These are phyloP conservation scores for Helleia helle DNA, from an alignment of 2,888 invertebrate genomes.

Conservation along the genomic window DNA sequence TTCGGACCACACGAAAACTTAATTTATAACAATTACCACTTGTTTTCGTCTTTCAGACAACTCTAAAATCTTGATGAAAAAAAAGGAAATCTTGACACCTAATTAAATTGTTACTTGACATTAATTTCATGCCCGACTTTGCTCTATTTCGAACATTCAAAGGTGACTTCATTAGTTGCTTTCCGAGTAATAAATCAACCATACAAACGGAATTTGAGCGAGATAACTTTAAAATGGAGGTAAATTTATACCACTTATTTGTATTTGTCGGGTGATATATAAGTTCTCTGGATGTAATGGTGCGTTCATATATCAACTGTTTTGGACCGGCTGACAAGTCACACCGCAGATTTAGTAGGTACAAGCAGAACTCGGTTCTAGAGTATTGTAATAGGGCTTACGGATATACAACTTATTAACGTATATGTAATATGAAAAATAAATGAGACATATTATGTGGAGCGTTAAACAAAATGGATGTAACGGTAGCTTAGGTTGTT, in stretches of 20 bases:
- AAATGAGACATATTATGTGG: no score
- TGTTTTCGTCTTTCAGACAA: no score
- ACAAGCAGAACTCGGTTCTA: neutral
- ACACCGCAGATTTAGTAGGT: neutral
- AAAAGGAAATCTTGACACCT: neutral
- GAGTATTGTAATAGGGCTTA: slow-evolving; percentile 4
- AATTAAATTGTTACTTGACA: slow-evolving; percentile 1
- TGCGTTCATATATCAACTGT: slow-evolving; percentile 23
- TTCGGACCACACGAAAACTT: no score
- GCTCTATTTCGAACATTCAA: slow-evolving; percentile 1
- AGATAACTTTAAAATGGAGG: slow-evolving; percentile 28
- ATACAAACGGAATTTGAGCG: slow-evolving; percentile 21
- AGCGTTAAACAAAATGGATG: no score
- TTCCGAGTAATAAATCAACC: slow-evolving; percentile 12
- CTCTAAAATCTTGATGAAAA: neutral
- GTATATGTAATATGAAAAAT: no score
- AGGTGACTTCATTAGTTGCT: slow-evolving; percentile 7
- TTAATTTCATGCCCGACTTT: neutral
- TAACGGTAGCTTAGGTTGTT: no score
- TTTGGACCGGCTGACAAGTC: slow-evolving; percentile 10
- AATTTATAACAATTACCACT: no score
- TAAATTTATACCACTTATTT: slow-evolving; percentile 32
- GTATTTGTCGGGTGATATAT: slow-evolving; percentile 30
- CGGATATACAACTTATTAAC: no score
- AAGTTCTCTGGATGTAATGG: slow-evolving; percentile 27